phyloP scores from a whole-genome alignment of 2,113 vertebrate species.

The Salvelinus sp. region DNA sequence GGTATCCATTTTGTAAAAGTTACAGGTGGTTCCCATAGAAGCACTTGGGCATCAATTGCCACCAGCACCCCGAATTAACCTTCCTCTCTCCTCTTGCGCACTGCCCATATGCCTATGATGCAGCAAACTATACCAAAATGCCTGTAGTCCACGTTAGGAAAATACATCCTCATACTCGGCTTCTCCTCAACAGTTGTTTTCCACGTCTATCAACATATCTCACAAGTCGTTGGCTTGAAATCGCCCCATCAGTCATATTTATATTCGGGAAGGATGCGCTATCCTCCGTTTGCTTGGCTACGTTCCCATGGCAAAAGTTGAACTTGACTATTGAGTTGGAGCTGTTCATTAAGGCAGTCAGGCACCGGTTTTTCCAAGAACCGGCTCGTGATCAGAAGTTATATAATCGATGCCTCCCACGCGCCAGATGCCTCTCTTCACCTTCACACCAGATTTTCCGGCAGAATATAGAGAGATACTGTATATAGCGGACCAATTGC shows the following conservation, averaged over 20 bases:
- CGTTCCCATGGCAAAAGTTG: conserved; percentile 36
- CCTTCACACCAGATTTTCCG: conserved; percentile 19
- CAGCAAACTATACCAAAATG: not conserved
- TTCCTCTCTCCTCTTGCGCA: conserved; percentile 1
- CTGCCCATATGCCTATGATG: not conserved
- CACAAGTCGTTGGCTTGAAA: not conserved
- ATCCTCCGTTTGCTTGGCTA: conserved; percentile 10
- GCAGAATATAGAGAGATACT: not conserved
- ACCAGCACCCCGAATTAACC: not conserved
- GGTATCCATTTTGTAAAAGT: conserved; percentile 44
- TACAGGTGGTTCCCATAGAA: conserved; percentile 16
- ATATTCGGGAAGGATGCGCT: not conserved
- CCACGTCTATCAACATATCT: not conserved
- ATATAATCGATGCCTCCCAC: conserved; percentile 8
- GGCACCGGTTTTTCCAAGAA: not conserved
- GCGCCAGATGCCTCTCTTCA: conserved; percentile 27
- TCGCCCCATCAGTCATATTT: not conserved
- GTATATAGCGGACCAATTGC: conserved; percentile 8
- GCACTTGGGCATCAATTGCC: conserved; percentile 33
- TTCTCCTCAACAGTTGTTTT: conserved; percentile 2
- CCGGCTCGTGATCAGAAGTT: conserved; percentile 9
- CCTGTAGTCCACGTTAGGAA: conserved; percentile 1
- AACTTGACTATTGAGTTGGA: not conserved
- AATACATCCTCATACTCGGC: not conserved
- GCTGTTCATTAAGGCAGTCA: not conserved